Base-by-base conservation (phyloP, 2,113 vertebrate genomes). In the Dasyprocta punctata region DNA sequence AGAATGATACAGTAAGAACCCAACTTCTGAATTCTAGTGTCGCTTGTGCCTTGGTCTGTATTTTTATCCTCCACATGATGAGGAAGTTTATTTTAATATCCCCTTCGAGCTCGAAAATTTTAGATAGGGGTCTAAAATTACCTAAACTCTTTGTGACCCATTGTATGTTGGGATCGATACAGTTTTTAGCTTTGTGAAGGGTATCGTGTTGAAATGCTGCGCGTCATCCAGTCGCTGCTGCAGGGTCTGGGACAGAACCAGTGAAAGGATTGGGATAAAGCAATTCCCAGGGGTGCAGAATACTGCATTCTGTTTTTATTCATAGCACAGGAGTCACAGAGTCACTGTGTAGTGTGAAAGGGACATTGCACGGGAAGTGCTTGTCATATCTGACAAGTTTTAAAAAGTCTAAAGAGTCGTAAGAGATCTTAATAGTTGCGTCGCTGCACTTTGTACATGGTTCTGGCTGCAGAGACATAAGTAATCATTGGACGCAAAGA, bases 51-150 rank as follows among this genome's bases (percentile, higher is more conserved):
- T 65, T 65, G 14, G 28, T 22, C 41, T 89, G 95, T 36, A 58
- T 92, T 94, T 63, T 52, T 69, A 44, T 67, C 52, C 36, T 19
- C 13, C n/a, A 63, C 26, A 52, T 28, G n/a, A 20, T 5, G 19
- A 84, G 41, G 28, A 90, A 77, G 30, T 60, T 89, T 54, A 61
- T 14, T 86, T 92, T 83, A 52, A 85, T 93, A 95, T 88, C 41
- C 30, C 5, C n/a, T 93, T 96, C 56, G 60, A 91, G 81, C 54
- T 61, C 56, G 69, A 22, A 86, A 85, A 81, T 58, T 89, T 38
- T 36, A 88, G 58, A 85, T 7, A 36, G 41, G 41, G 11, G 8
- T 36, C 13, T 38, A 71, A 5, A 77, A n/a, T 71, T 65, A 52
- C 52, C 33, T 73, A 65, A 82, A 58, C n/a, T 16, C 9, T 41